phyloP scores from a whole-genome alignment of 23 tunicate species.

The Aplidium turbinatum region DNA sequence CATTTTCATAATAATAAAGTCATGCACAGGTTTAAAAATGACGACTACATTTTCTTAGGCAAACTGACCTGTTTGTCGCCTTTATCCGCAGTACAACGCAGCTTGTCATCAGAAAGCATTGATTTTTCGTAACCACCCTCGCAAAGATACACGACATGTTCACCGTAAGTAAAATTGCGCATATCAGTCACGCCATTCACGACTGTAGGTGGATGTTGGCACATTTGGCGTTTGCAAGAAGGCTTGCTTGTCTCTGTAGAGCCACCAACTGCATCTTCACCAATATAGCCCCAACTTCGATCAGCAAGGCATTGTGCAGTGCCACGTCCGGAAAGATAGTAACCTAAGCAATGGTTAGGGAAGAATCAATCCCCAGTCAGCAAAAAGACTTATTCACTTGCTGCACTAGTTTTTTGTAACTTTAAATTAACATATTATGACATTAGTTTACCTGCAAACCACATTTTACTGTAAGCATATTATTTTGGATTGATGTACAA shows the following conservation, averaged over 20 bases:
- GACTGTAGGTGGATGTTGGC: constrained; percentile 35
- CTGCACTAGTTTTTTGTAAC: too few relatives aligned
- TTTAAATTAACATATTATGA: too few relatives aligned
- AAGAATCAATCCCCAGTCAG: neutral
- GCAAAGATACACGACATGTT: constrained; percentile 51
- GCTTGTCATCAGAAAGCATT: neutral
- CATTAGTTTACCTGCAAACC: neutral
- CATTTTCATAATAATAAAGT: too few relatives aligned
- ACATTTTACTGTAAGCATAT: neutral
- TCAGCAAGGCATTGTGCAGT: constrained; percentile 46
- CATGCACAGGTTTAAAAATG: too few relatives aligned
- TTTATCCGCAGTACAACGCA: constrained; percentile 41
- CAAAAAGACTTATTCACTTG: too few relatives aligned
- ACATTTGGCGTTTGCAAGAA: constrained; percentile 10
- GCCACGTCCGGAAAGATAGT: constrained; percentile 26
- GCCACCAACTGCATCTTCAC: constrained; percentile 3
- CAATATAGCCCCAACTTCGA: constrained; percentile 37
- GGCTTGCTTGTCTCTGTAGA: constrained; percentile 1
- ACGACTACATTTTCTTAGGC: neutral
- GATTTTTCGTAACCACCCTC: constrained; percentile 35
- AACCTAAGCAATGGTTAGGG: constrained; percentile 32
- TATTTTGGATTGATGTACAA: too few relatives aligned
- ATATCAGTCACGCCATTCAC: constrained; percentile 3
- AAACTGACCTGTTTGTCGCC: constrained; percentile 37
- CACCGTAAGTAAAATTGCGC: constrained; percentile 44